Conservation (phyloP, 2,113 vertebrate genomes). For the Empidonax traillii region DNA sequence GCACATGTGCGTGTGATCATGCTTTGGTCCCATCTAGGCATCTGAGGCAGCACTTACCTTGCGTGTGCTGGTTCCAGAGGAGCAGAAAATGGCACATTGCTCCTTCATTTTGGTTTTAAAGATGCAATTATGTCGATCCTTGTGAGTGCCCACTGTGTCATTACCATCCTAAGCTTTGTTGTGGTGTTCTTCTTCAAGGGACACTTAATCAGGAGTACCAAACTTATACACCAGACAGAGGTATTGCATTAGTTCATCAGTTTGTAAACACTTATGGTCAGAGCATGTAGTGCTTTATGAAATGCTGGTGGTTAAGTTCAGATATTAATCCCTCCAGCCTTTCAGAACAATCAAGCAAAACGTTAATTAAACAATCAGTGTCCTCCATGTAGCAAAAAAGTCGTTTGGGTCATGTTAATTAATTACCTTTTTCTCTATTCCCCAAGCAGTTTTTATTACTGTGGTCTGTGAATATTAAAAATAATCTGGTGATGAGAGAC, state of each 20-base stretch:
- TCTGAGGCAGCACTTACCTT: background rate
- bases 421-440: constrained; percentile 20
- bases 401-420: background rate
- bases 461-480: constrained; percentile 25
- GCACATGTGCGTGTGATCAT: accelerated
- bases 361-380: constrained; percentile 32
- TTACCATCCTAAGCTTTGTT: background rate
- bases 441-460: background rate
- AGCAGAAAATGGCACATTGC: background rate
- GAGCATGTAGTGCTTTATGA: background rate
- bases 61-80: background rate
- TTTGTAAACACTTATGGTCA: background rate
- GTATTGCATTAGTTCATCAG: background rate
- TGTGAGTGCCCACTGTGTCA: background rate
- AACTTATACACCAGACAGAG: background rate
- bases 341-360: constrained; percentile 15
- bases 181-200: background rate
- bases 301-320: constrained; percentile 12
- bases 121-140: background rate
- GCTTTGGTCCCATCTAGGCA: accelerated
- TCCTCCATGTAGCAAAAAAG: background rate
- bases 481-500: constrained; percentile 20
- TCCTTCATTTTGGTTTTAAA: background rate
- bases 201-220: constrained; percentile 29
- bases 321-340: constrained; percentile 1